Conservation (phyloP, 1,140 invertebrate species). For the Tenebrio molitor region DNA sequence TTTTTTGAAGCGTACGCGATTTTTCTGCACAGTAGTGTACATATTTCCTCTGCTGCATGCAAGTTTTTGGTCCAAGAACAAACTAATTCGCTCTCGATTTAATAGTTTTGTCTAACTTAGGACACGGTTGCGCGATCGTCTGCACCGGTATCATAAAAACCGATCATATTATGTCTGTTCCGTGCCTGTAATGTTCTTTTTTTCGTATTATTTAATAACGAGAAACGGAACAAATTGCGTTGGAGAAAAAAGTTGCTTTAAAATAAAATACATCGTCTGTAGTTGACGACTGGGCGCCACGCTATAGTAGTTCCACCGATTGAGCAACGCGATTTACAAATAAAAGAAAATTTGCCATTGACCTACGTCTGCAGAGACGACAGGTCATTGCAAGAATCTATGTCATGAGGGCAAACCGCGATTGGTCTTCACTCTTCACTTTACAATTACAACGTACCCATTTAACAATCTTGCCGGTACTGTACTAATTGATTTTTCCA, state of each 20-base stretch:
- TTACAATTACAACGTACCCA: slow-evolving; percentile 8
- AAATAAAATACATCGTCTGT: slow-evolving; percentile 14
- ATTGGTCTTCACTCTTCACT: slow-evolving; percentile 32
- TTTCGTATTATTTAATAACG: slow-evolving; percentile 10
- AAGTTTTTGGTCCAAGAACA: too few species aligned
- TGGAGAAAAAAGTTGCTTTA: slow-evolving; percentile 6
- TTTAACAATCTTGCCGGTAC: background rate
- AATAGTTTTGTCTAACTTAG: too few species aligned
- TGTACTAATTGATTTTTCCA: too few species aligned
- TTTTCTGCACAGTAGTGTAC: too few species aligned
- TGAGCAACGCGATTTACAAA: slow-evolving; percentile 36
- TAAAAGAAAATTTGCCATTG: slow-evolving; percentile 45
- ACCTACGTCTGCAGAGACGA: slow-evolving; percentile 43
- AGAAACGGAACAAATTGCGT: background rate
- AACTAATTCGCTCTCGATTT: too few species aligned
- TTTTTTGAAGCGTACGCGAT: too few species aligned
- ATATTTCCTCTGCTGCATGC: too few species aligned
- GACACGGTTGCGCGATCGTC: too few species aligned
- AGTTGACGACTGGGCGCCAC: slow-evolving; percentile 19
- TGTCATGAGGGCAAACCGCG: slow-evolving; percentile 42
- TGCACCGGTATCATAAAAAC: too few species aligned
- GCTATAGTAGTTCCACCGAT: slow-evolving; percentile 28
- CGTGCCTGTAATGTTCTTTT: background rate
- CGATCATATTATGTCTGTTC: background rate
- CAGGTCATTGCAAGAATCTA: slow-evolving; percentile 42